These are phyloP conservation scores for Lissonota sp. DNA, from an alignment of 2,888 invertebrate species.

Conservation along the genomic window DNA sequence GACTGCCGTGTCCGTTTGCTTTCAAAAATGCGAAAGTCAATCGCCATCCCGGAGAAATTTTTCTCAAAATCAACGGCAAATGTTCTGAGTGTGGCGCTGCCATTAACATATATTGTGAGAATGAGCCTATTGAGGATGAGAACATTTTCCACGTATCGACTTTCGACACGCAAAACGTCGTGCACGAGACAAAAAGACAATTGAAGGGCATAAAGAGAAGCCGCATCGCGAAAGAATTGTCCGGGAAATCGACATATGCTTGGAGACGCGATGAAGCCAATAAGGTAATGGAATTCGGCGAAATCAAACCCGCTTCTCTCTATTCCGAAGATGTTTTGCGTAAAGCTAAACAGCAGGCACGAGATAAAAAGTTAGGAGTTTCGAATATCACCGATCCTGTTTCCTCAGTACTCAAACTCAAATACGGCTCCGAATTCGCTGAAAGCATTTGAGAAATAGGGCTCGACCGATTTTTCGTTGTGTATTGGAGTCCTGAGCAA, in stretches of 20 bases:
- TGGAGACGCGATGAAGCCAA: conserved; percentile 57
- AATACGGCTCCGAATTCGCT: conserved; percentile 47
- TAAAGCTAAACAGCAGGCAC: conserved; percentile 51
- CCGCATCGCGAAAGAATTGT: conserved; percentile 50
- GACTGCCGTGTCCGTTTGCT: neutral
- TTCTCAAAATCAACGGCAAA: neutral
- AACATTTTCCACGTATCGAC: neutral
- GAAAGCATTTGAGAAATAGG: conserved; percentile 56
- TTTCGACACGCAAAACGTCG: neutral
- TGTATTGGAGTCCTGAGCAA: conserved; percentile 63
- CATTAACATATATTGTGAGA: neutral
- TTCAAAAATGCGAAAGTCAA: too few species aligned
- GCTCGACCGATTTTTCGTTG: conserved; percentile 46
- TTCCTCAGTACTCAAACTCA: conserved; percentile 37
- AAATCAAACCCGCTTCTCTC: conserved; percentile 42
- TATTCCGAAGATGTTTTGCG: conserved; percentile 23
- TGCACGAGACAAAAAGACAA: conserved; percentile 6
- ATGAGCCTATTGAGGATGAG: neutral
- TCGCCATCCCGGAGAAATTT: too few species aligned
- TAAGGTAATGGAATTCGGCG: conserved; percentile 57
- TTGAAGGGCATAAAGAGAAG: conserved; percentile 29
- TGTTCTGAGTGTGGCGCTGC: neutral
- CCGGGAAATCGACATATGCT: conserved; percentile 47
- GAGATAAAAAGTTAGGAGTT: conserved; percentile 38
- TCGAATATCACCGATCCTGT: conserved; percentile 27